Percentiles rank a stretch among this genome's conserved stretches.
These are phyloP conservation scores for Gephyroberyx darwinii DNA, from an alignment of 2,797 vertebrate genomes.

Conservation along the genomic window DNA sequence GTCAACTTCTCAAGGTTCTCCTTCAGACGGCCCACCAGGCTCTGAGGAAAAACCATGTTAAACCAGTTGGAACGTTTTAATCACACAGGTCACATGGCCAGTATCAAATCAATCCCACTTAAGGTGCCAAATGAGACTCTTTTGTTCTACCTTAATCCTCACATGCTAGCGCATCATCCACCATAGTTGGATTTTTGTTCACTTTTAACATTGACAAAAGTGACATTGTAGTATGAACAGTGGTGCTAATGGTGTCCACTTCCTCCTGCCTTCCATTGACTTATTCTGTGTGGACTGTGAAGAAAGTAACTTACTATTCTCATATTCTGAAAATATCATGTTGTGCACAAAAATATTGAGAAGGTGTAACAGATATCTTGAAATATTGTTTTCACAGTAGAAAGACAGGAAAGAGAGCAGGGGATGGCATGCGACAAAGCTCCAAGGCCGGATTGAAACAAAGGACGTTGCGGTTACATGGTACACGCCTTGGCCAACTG, in stretches of 20 bases:
- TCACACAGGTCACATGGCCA: not conserved
- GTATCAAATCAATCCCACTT: not conserved
- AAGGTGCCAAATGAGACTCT: not conserved
- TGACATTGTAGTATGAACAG: not conserved
- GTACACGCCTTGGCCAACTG: too few species aligned
- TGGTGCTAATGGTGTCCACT: not conserved
- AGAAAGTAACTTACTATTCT: not conserved
- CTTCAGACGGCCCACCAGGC: constrained; percentile 90
- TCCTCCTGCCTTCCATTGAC: not conserved
- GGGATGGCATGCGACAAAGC: too few species aligned
- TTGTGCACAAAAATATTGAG: too few species aligned
- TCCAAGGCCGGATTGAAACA: too few species aligned
- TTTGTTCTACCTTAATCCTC: not conserved
- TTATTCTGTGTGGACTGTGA: not conserved
- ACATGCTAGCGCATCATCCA: not conserved
- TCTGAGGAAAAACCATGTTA: constrained; percentile 66
- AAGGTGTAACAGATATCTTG: too few species aligned
- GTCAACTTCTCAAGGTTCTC: constrained; percentile 97
- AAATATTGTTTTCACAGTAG: too few species aligned
- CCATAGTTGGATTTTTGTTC: not conserved
- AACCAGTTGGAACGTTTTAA: not conserved
- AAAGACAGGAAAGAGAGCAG: too few species aligned
- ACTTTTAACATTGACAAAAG: not conserved
- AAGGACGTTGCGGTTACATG: too few species aligned
- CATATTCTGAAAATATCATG: too few species aligned